A percentile compares a stretch with the other conserved stretches of the same genome.
phyloP scores from a whole-genome alignment of 2,113 vertebrate species.

The Chionodraco myersi region DNA sequence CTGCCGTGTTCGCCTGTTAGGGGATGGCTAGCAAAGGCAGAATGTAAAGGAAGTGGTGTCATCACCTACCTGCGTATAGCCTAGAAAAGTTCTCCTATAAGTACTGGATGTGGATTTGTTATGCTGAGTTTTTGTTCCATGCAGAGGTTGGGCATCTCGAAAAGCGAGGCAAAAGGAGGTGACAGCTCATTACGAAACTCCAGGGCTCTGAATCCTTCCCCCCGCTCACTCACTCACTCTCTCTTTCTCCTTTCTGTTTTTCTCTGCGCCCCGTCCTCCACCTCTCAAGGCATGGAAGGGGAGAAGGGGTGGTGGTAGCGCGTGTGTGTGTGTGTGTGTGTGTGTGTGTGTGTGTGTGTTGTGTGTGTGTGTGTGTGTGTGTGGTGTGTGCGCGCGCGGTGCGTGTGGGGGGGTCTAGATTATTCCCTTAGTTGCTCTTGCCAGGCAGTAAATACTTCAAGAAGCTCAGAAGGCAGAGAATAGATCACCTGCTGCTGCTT shows the following conservation, averaged over 20 bases:
- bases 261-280: constrained; percentile 10
- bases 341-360: background rate
- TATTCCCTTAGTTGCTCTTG: constrained; percentile 62
- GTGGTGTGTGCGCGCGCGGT: background rate
- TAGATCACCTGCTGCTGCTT: constrained; percentile 63
- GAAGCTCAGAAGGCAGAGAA: constrained; percentile 56
- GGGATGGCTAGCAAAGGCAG: background rate
- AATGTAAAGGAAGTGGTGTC: too few relatives aligned
- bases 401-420: constrained; percentile 43
- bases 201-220: constrained; percentile 35
- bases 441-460: constrained; percentile 72
- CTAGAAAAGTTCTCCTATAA: background rate
- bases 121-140: constrained; percentile 12
- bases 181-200: constrained; percentile 65
- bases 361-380: too few relatives aligned
- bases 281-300: constrained; percentile 28
- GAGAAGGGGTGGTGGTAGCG: background rate
- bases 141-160: constrained; percentile 28
- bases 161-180: constrained; percentile 53
- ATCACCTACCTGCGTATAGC: constrained; percentile 18
- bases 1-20: constrained; percentile 10
- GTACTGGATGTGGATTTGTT: constrained; percentile 3
- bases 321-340: too few relatives aligned
- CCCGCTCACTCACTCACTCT: constrained; percentile 19
- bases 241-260: constrained; percentile 3